Evolutionary conservation across 2,797 vertebrate species (phyloP).

Genomic region (Anguilla obscura): DNA sequence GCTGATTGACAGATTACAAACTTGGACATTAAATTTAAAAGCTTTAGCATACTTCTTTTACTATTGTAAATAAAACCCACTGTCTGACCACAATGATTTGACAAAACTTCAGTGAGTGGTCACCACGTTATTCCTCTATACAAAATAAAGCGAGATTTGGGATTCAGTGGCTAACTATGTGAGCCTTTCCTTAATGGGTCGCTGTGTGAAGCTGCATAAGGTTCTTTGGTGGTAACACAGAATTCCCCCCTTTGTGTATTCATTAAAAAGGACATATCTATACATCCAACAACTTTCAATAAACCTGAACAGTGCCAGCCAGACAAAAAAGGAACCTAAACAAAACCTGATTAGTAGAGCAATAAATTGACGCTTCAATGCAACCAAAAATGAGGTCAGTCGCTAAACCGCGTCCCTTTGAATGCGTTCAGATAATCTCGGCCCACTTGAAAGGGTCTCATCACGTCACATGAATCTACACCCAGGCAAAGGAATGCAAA

Average conservation of each 20-base stretch:
- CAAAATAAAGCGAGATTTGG: neutral
- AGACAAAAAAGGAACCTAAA: neutral
- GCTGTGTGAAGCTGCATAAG: neutral
- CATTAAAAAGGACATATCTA: neutral
- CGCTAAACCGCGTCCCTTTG: neutral
- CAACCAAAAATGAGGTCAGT: conserved; percentile 35
- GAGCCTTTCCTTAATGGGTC: neutral
- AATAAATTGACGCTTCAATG: conserved; percentile 37
- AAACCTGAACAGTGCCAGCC: neutral
- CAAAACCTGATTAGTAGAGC: conserved; percentile 37
- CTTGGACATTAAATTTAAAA: conserved; percentile 43
- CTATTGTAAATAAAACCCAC: conserved; percentile 39
- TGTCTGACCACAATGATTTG: conserved; percentile 48
- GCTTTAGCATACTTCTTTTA: conserved; percentile 45
- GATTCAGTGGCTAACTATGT: neutral
- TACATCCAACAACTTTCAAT: neutral
- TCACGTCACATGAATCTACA: neutral
- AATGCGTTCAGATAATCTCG: neutral
- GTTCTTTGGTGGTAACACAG: neutral
- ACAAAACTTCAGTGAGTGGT: neutral
- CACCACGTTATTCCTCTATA: neutral
- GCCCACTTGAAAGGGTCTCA: neutral
- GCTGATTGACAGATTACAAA: conserved; percentile 51
- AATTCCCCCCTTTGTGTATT: neutral
- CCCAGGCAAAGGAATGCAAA: neutral